A percentile compares a stretch with the other conserved stretches of the same genome.
phyloP scores from a whole-genome alignment of 2,888 invertebrate genomes.

The Cantharis rustica region DNA sequence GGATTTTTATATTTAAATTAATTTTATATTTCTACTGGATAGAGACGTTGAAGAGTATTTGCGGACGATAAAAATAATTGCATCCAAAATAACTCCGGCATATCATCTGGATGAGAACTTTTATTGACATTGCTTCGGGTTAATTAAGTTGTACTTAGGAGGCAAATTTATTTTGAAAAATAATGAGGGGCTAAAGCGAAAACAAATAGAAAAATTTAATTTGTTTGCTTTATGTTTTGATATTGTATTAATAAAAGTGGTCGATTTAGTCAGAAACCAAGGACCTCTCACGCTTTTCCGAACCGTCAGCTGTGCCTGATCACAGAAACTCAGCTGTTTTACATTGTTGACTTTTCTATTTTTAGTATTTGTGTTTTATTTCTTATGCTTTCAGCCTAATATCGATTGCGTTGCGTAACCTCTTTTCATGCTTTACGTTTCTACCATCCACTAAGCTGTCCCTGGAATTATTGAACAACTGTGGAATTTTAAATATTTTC shows the following conservation, averaged over 20 bases:
- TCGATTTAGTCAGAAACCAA: neutral
- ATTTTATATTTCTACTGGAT: neutral
- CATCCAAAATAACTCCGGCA: neutral
- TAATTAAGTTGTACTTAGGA: neutral
- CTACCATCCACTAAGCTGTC: neutral
- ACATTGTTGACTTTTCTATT: conserved; percentile 12
- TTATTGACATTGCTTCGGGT: neutral
- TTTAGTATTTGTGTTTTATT: conserved; percentile 10
- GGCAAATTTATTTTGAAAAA: neutral
- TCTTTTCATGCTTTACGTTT: conserved; percentile 4
- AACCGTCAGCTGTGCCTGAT: conserved; percentile 14
- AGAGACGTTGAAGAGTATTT: neutral
- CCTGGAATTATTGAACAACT: conserved; percentile 3
- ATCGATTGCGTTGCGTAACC: conserved; percentile 2
- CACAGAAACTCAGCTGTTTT: conserved; percentile 14
- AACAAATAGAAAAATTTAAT: neutral
- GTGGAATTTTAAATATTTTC: conserved; percentile 3
- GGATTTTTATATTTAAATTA: neutral
- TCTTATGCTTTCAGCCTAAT: neutral
- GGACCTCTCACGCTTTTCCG: neutral
- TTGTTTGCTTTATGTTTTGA: neutral
- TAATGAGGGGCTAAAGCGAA: neutral
- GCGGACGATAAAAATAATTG: neutral
- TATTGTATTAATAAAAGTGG: neutral
- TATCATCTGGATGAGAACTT: neutral